Percentiles rank a stretch among this genome's conserved stretches.
These are phyloP conservation scores for Iselma pallidipennis DNA, from an alignment of 2,888 invertebrate genomes.

Conservation along the genomic window DNA sequence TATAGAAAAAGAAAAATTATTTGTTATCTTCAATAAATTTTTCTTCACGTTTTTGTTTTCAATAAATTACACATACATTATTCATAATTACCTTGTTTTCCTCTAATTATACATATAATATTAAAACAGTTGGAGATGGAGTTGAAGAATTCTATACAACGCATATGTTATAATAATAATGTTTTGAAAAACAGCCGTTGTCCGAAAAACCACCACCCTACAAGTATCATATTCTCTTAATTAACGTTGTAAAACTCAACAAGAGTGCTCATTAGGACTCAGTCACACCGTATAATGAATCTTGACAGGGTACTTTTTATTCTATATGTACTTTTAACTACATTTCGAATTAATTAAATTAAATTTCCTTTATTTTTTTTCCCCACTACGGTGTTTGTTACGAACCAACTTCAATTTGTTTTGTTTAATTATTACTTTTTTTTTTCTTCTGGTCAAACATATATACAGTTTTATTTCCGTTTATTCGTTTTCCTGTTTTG, in stretches of 20 bases:
- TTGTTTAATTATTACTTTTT: background rate
- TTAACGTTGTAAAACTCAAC: conserved; percentile 54
- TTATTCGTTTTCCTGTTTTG: too few relatives aligned
- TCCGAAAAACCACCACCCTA: conserved; percentile 48
- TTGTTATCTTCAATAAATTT: too few relatives aligned
- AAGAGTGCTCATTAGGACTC: conserved; percentile 55
- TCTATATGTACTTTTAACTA: conserved; percentile 52
- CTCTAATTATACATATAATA: background rate
- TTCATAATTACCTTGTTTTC: background rate
- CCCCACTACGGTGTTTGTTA: conserved; percentile 23
- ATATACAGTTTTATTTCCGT: too few relatives aligned
- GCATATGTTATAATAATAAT: background rate
- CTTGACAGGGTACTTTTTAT: conserved; percentile 55
- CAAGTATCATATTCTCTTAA: conserved; percentile 55
- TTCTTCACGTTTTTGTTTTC: too few relatives aligned
- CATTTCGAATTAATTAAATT: conserved; percentile 55
- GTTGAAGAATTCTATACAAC: background rate
- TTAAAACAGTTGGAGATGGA: background rate
- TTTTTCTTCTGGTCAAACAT: too few relatives aligned
- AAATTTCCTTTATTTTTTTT: conserved; percentile 51
- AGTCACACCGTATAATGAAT: conserved; percentile 56
- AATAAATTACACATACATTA: background rate
- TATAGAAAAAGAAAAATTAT: too few relatives aligned
- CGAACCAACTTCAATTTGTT: conserved; percentile 23
- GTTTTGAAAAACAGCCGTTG: conserved; percentile 44